Evolutionary conservation across 2,888 invertebrate species (phyloP).

Genomic region (Protophormia terraenovae): DNA sequence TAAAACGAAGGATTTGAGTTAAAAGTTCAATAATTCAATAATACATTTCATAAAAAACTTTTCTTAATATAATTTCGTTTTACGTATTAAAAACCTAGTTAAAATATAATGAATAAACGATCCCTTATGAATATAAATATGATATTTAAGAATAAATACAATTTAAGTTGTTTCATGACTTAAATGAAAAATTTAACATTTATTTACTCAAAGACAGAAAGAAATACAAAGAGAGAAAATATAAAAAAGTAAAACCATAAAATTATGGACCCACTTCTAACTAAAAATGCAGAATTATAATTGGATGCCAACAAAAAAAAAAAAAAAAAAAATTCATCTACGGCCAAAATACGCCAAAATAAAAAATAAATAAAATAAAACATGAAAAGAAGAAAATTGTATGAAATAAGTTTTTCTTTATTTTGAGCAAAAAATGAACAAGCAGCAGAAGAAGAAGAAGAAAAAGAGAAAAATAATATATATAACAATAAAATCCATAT

Average conservation of each 20-base stretch:
- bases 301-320: conserved; percentile 32
- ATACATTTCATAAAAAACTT: conserved; percentile 9
- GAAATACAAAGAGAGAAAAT: not conserved
- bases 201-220: too few relatives aligned
- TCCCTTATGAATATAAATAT: conserved; percentile 12
- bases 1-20: not conserved
- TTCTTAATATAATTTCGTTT: not conserved
- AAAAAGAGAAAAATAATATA: not conserved
- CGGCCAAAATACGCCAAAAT: conserved; percentile 24
- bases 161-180: not conserved
- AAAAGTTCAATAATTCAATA: not conserved
- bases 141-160: not conserved
- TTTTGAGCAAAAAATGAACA: not conserved
- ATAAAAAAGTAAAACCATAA: not conserved
- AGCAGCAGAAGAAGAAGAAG: not conserved
- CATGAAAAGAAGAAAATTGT: not conserved
- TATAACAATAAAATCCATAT: conserved; percentile 62
- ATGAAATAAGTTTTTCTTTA: conserved; percentile 27
- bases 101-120: conserved; percentile 17
- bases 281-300: conserved; percentile 29
- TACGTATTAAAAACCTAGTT: not conserved
- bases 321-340: not conserved
- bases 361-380: not conserved
- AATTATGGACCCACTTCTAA: not conserved
- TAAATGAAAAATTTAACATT: conserved; percentile 22